phyloP scores from a whole-genome alignment of 2,113 vertebrate species.

The Pteronura brasiliensis region DNA sequence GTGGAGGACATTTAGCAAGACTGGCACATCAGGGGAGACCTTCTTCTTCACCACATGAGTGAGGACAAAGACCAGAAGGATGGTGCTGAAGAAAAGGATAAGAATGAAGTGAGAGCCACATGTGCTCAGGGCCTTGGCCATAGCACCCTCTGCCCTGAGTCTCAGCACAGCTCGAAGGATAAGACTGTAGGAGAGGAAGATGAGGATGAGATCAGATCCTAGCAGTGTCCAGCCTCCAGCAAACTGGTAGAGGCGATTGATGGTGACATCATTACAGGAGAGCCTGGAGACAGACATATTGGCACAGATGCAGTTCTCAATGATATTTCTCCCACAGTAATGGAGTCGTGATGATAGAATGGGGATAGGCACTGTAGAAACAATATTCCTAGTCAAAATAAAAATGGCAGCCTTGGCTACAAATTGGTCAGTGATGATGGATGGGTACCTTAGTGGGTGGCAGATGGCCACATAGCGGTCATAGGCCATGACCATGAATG shows the following conservation, averaged over 20 bases:
- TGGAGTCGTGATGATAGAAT: no score
- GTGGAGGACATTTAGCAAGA: slow-evolving; percentile 66
- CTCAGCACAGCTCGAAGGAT: slow-evolving; percentile 51
- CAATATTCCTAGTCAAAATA: no score
- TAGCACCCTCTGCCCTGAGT: background rate
- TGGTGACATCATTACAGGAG: no score
- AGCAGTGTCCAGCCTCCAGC: slow-evolving; percentile 20
- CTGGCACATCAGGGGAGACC: slow-evolving; percentile 41
- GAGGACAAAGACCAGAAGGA: slow-evolving; percentile 67
- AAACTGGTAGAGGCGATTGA: slow-evolving; percentile 48
- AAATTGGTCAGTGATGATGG: no score
- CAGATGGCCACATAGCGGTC: no score
- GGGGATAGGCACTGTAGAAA: no score
- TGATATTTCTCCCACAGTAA: no score
- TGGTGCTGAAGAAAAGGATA: slow-evolving; percentile 67
- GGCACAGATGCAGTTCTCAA: no score
- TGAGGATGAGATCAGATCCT: slow-evolving; percentile 60
- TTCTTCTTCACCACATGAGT: slow-evolving; percentile 42
- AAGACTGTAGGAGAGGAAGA: slow-evolving; percentile 58
- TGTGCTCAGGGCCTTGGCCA: slow-evolving; percentile 57
- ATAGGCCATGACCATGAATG: no score
- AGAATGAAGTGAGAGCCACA: slow-evolving; percentile 67
- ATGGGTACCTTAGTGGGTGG: no score
- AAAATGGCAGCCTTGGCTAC: no score
- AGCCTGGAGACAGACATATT: no score